Evolutionary conservation across 2,888 invertebrate genomes (phyloP).

Genomic region (Abrostola triplasia): DNA sequence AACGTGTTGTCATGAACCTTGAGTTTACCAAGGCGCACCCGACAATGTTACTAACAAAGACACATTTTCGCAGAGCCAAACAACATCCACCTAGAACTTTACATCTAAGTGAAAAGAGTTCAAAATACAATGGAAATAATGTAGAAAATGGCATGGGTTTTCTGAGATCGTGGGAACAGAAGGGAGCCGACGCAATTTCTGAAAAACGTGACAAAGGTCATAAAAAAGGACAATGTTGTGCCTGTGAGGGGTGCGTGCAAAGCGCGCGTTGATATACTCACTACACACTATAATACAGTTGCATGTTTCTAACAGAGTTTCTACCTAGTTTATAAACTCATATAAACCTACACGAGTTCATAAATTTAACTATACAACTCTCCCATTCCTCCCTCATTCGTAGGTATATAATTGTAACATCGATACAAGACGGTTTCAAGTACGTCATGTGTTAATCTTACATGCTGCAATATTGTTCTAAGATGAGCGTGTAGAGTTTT

Average conservation of each 20-base stretch:
- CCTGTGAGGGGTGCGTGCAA: slow-evolving; percentile 50
- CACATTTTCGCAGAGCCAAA: slow-evolving; percentile 45
- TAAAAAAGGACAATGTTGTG: slow-evolving; percentile 67
- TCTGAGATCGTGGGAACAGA: slow-evolving; percentile 61
- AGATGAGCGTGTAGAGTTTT: not conserved
- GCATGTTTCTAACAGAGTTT: not conserved
- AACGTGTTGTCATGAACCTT: slow-evolving; percentile 57
- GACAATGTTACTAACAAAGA: slow-evolving; percentile 46
- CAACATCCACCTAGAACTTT: slow-evolving; percentile 43
- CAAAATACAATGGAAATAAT: slow-evolving; percentile 54
- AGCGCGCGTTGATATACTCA: slow-evolving; percentile 40
- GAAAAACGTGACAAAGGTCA: slow-evolving; percentile 75
- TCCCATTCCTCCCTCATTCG: no score
- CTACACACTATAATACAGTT: slow-evolving; percentile 18
- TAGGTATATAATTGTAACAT: no score
- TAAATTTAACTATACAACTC: no score
- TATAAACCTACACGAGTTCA: no score
- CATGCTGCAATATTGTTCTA: not conserved
- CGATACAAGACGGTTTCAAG: not conserved
- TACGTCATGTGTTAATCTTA: not conserved
- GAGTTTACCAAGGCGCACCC: slow-evolving; percentile 52
- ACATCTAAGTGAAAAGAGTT: slow-evolving; percentile 49
- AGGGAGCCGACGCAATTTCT: slow-evolving; percentile 69
- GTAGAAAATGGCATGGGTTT: slow-evolving; percentile 48
- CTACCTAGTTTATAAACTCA: no score